phyloP scores from a whole-genome alignment of 2,113 vertebrate species.

The Neogobius melanostomus region DNA sequence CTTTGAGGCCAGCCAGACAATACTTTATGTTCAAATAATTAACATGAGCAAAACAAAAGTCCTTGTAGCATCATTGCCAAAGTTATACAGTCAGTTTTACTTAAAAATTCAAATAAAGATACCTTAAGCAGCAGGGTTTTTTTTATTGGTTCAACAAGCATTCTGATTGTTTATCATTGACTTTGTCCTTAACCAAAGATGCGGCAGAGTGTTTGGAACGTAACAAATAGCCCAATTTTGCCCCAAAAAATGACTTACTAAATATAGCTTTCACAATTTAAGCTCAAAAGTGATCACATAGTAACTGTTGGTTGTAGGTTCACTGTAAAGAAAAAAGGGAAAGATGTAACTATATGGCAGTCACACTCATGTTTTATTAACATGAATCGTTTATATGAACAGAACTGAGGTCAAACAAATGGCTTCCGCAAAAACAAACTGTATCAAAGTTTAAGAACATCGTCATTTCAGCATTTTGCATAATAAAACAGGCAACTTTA shows the following conservation, averaged over 20 bases:
- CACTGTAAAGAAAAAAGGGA: slow-evolving; percentile 21
- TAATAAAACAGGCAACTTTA: slow-evolving; percentile 54
- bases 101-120: too few relatives aligned
- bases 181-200: too few relatives aligned
- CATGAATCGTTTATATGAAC: slow-evolving; percentile 63
- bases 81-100: too few relatives aligned
- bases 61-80: too few relatives aligned
- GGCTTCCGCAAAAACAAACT: slow-evolving; percentile 10
- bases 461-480: slow-evolving; percentile 43
- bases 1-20: slow-evolving; percentile 12
- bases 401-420: slow-evolving; percentile 47
- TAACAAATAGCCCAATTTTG: too few relatives aligned
- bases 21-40: slow-evolving; percentile 36
- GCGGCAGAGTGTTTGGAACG: too few relatives aligned
- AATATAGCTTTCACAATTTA: too few relatives aligned
- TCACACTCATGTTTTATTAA: slow-evolving; percentile 73
- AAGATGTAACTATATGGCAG: slow-evolving; percentile 41
- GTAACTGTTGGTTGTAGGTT: slow-evolving; percentile 37
- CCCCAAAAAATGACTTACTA: too few relatives aligned
- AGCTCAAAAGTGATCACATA: not conserved
- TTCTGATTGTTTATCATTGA: too few relatives aligned
- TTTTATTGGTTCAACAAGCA: too few relatives aligned
- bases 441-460: slow-evolving; percentile 46
- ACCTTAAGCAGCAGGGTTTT: too few relatives aligned
- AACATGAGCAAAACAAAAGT: slow-evolving; percentile 34